Percentiles rank a stretch among this genome's conserved stretches.
Conservation (phyloP, 2,888 invertebrate genomes). For the Gnatocerus cornutus region DNA sequence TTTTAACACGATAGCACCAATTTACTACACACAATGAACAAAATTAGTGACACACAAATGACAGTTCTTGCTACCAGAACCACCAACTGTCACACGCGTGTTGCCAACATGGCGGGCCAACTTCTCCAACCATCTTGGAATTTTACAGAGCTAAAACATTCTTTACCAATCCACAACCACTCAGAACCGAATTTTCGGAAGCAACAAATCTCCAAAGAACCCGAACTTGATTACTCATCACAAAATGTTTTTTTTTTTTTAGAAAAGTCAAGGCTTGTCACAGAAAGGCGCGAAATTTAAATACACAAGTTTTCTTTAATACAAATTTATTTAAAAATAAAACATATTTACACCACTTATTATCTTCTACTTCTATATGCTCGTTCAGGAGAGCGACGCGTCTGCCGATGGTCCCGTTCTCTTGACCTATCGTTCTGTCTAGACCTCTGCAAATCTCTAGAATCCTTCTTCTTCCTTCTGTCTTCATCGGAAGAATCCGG, state of each 20-base stretch:
- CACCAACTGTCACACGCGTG: conserved; percentile 1
- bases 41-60: conserved; percentile 60
- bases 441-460: conserved; percentile 55
- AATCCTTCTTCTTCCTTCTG: conserved; percentile 15
- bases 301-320: not conserved
- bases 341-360: not conserved
- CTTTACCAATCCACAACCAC: too few relatives aligned
- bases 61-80: conserved; percentile 53
- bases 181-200: too few relatives aligned
- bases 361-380: conserved; percentile 31
- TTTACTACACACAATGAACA: conserved; percentile 61
- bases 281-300: not conserved
- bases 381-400: conserved; percentile 69
- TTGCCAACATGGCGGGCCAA: conserved; percentile 13
- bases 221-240: too few relatives aligned
- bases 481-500: conserved; percentile 49
- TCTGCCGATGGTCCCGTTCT: conserved; percentile 41
- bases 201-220: too few relatives aligned
- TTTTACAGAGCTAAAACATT: too few relatives aligned
- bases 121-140: not conserved
- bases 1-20: conserved; percentile 58
- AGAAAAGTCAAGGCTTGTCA: too few relatives aligned
- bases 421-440: conserved; percentile 58
- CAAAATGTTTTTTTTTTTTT: too few relatives aligned
- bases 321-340: not conserved